Evolutionary conservation across 1,140 invertebrate species (phyloP), one percentile per base, ranked within the genome.

Genomic region (Macrotrachela quadricornifera): DNA sequence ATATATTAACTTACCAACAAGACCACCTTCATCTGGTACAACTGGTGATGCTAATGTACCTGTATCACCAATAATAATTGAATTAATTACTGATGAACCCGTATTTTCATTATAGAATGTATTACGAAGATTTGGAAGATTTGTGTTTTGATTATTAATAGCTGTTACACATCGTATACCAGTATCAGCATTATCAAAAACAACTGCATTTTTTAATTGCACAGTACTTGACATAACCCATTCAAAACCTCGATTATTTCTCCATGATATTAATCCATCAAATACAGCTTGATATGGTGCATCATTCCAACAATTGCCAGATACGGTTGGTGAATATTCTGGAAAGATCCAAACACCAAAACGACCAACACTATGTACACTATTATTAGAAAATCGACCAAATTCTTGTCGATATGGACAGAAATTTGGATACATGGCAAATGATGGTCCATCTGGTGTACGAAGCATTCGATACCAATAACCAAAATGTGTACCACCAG

Each of bases 321-420:
- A 37, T n/a, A 52, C 50, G 18, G 47, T 52, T 1, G 67, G 66
- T n/a, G 55, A 56, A 47, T 59, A 66, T 1, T 47, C 56, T n/a
- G 61, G 54, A 51, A 68, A 69, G 10, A 65, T 61, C 68, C 68
- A 70, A 0, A 70, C 45, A 14, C 64, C 68, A 59, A 65, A 68
- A 62, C 65, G 64, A 40, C 68, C 66, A 17, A 59, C 53, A 0
- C 63, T 64, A 57, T 70, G 68, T 6, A 60, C 66, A 10, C 61
- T 58, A 56, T 70, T 70, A 56, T 69, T 64, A 12, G 12, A 45
- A 47, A 63, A 69, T 49, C 46, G 37, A 15, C 57, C 59, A 1
- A 70, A 46, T 1, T 59, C 61, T 2, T 61, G 58, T 21, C 58
- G 52, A 46, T 59, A 52, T 14, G 65, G 65, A 51, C 64, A 68